A percentile compares a stretch with the other conserved stretches of the same genome.
Evolutionary conservation across 2,797 vertebrate genomes (phyloP).

Genomic region (Dendrocincla fuliginosa): DNA sequence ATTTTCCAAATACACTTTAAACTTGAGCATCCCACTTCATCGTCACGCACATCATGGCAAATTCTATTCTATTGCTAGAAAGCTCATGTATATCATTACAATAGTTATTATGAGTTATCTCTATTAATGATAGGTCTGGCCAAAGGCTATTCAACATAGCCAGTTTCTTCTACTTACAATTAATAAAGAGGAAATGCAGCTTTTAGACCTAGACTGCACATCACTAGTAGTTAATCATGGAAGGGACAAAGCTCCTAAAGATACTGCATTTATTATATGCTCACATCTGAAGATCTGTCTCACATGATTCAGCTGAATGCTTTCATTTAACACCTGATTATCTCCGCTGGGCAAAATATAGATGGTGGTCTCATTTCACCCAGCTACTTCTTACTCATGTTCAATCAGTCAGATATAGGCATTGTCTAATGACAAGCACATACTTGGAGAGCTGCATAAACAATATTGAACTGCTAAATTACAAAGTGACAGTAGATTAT

Average conservation of each 20-base stretch:
- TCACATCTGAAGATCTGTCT: not conserved
- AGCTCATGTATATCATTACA: not conserved
- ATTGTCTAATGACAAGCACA: not conserved
- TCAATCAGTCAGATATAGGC: not conserved
- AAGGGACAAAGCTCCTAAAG: not conserved
- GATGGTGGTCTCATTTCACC: not conserved
- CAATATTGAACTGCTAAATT: not conserved
- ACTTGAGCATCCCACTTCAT: not conserved
- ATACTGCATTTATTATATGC: not conserved
- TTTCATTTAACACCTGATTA: not conserved
- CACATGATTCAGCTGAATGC: not conserved
- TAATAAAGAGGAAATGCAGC: not conserved
- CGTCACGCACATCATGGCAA: fast-evolving
- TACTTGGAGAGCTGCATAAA: not conserved
- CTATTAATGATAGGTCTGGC: not conserved
- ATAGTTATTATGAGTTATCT: not conserved
- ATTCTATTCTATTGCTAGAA: not conserved
- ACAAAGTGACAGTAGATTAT: not conserved
- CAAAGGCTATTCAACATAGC: not conserved
- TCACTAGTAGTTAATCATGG: not conserved
- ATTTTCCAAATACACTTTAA: not conserved
- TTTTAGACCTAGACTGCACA: not conserved
- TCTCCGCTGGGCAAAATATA: not conserved
- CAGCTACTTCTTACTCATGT: not conserved
- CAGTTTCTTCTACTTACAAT: not conserved